Evolutionary conservation across 2,113 vertebrate species (phyloP).

Genomic region (Grallaria varia): DNA sequence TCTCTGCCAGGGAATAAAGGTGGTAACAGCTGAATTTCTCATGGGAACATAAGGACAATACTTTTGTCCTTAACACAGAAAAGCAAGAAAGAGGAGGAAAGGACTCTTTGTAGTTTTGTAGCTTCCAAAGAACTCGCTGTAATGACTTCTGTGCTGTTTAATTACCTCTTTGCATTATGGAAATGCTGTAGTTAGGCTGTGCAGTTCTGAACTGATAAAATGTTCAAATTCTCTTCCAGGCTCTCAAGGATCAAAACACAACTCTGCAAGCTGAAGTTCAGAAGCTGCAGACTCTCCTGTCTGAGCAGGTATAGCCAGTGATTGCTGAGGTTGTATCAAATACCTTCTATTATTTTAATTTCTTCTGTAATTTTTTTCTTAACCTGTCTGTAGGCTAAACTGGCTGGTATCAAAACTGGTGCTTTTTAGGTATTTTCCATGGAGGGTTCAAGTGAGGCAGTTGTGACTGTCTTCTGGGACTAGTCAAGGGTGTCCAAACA

Average conservation of each 20-base stretch:
- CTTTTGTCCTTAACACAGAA: not conserved
- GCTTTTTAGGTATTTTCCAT: not conserved
- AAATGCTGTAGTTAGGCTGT: not conserved
- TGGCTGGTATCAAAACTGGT: not conserved
- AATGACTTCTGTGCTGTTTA: not conserved
- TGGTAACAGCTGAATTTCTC: slow-evolving; percentile 16
- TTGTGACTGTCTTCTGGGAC: not conserved
- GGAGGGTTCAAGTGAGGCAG: not conserved
- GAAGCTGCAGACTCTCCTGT: slow-evolving; percentile 71
- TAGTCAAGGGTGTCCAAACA: not conserved
- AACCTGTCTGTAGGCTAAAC: not conserved
- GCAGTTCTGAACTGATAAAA: not conserved
- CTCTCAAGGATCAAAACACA: slow-evolving; percentile 75
- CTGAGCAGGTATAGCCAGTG: slow-evolving; percentile 72
- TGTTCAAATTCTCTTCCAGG: slow-evolving; percentile 58
- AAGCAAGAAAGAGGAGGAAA: not conserved
- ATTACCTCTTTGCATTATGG: not conserved
- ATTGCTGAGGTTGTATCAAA: not conserved
- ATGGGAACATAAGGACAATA: not conserved
- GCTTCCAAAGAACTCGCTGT: not conserved
- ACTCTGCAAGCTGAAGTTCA: slow-evolving; percentile 74
- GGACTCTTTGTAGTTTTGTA: not conserved
- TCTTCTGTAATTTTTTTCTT: not conserved
- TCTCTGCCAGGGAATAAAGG: not conserved
- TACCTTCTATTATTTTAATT: not conserved